Conservation (phyloP, 2,888 invertebrate genomes). For the Hirtodrosophila alboralis region DNA sequence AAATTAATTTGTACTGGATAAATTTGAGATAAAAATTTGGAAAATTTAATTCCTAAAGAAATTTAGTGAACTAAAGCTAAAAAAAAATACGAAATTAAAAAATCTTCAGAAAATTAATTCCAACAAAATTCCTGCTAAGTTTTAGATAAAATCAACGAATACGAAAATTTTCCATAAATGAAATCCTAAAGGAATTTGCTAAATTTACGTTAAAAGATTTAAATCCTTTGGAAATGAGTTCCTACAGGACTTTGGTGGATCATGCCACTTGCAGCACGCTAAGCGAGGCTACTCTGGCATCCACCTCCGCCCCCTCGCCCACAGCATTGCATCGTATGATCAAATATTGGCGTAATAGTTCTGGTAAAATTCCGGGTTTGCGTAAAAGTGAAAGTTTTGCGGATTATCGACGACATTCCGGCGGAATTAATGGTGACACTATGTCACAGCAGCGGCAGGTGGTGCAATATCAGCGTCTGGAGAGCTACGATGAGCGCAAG, state of each 20-base stretch:
- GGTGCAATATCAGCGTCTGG: constrained; percentile 73
- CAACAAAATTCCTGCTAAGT: too few species aligned
- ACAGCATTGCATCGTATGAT: constrained; percentile 73
- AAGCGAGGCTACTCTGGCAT: constrained; percentile 9
- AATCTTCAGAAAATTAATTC: too few species aligned
- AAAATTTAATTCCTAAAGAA: too few species aligned
- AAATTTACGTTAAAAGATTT: too few species aligned
- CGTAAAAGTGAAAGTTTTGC: constrained; percentile 79
- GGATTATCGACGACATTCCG: constrained; percentile 70
- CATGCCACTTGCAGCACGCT: constrained; percentile 12
- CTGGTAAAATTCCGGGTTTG: constrained; percentile 65
- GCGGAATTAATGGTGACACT: too few species aligned
- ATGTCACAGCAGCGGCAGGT: too few species aligned
- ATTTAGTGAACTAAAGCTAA: too few species aligned
- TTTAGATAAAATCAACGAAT: neutral
- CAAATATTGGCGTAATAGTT: constrained; percentile 80
- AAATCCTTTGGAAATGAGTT: constrained; percentile 75
- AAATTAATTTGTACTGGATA: too few species aligned
- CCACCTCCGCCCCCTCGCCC: constrained; percentile 40
- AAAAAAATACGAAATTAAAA: too few species aligned
- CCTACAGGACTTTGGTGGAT: constrained; percentile 67
- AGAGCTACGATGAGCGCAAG: constrained; percentile 77
- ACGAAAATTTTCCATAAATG: neutral
- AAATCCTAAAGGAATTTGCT: too few species aligned
- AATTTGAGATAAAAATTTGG: too few species aligned